Evolutionary conservation across 2,113 vertebrate species (phyloP).

Genomic region (Sapajus apella): DNA sequence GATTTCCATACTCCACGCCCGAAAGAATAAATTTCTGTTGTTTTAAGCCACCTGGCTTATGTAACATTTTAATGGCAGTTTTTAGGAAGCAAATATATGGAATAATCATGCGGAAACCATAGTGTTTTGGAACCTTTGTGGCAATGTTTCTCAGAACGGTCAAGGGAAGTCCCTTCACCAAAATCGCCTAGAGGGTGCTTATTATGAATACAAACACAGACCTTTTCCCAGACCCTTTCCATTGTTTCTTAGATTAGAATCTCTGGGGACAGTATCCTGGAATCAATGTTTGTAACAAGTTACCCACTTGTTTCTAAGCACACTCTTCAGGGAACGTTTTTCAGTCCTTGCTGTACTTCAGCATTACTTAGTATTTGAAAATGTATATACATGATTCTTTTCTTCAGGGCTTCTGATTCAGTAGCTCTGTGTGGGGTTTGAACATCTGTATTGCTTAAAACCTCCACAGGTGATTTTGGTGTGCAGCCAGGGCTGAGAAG

Average conservation of each 20-base stretch:
- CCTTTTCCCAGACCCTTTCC: not conserved
- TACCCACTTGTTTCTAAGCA: slow-evolving; percentile 36
- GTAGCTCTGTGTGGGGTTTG: not conserved
- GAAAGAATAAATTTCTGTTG: slow-evolving; percentile 48
- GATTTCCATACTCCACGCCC: not conserved
- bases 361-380: slow-evolving; percentile 22
- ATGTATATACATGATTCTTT: not conserved
- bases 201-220: slow-evolving; percentile 12
- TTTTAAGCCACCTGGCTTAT: slow-evolving; percentile 5
- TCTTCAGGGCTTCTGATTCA: not conserved
- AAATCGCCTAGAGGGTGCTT: not conserved
- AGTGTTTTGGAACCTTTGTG: slow-evolving; percentile 31
- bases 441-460: not conserved
- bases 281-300: slow-evolving; percentile 35
- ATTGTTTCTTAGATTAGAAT: not conserved
- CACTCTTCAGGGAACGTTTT: slow-evolving; percentile 6
- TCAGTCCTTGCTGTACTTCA: not conserved
- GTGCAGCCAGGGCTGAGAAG: not conserved
- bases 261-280: not conserved
- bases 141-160: slow-evolving; percentile 16
- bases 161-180: not conserved
- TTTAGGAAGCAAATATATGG: slow-evolving; percentile 36
- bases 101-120: not conserved
- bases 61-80: slow-evolving; percentile 27
- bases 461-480: not conserved